Percentiles rank a stretch among this genome's conserved stretches.
Conservation (phyloP, 2,797 vertebrate genomes). For the Gadopsis bispinosus region DNA sequence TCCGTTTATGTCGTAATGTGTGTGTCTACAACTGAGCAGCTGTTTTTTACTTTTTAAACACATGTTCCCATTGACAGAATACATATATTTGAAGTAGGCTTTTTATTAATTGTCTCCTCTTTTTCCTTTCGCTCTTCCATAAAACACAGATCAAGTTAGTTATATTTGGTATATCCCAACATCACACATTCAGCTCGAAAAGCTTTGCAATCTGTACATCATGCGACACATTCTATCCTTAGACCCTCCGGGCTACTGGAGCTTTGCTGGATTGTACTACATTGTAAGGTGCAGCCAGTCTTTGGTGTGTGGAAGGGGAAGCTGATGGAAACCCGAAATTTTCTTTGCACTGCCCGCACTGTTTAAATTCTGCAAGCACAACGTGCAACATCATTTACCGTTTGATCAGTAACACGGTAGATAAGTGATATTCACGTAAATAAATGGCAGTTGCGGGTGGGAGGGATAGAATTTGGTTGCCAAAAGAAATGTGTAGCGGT, state of each 20-base stretch:
- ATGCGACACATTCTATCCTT: neutral
- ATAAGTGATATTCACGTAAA: constrained; percentile 7
- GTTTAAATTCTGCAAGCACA: neutral
- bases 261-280: neutral
- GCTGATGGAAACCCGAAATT: neutral
- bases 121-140: neutral
- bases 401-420: neutral
- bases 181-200: neutral
- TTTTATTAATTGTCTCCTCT: neutral
- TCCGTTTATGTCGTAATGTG: neutral
- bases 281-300: neutral
- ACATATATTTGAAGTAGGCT: neutral
- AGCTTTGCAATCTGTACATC: neutral
- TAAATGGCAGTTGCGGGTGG: constrained; percentile 14
- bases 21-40: neutral
- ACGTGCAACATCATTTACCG: neutral
- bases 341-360: neutral
- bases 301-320: neutral
- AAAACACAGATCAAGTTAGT: neutral
- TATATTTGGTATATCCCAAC: neutral
- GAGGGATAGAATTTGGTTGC: constrained; percentile 16
- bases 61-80: neutral
- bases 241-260: neutral
- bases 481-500: constrained; percentile 23
- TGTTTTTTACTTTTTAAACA: neutral